A percentile compares a stretch with the other conserved stretches of the same genome.
These are phyloP conservation scores for Microtus montanus DNA, from an alignment of 2,113 vertebrate species.

Conservation along the genomic window DNA sequence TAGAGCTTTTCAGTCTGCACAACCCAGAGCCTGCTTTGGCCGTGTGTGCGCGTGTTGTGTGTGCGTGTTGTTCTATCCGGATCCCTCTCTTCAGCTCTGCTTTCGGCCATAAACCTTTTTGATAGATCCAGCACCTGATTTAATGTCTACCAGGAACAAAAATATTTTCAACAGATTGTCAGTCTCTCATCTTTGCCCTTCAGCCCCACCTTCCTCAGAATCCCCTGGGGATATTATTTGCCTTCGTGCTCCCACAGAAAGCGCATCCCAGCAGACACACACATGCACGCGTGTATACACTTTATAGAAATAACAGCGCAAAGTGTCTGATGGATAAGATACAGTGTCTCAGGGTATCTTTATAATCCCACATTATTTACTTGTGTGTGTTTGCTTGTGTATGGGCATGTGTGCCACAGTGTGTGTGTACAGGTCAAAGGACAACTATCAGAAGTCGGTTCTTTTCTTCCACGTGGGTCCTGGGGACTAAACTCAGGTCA, in stretches of 20 bases:
- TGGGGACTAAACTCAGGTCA: neutral
- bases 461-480: neutral
- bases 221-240: neutral
- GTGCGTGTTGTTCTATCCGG: neutral
- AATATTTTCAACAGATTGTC: neutral
- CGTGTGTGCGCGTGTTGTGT: neutral
- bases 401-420: neutral
- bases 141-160: conserved; percentile 43
- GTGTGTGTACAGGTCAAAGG: neutral
- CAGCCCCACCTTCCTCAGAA: neutral
- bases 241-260: neutral
- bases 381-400: neutral
- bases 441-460: neutral
- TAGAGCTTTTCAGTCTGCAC: neutral
- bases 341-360: neutral
- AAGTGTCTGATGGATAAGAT: conserved; percentile 23
- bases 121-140: conserved; percentile 3
- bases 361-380: neutral
- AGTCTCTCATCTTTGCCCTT: neutral
- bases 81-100: neutral
- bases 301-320: neutral
- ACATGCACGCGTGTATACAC: neutral
- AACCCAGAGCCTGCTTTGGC: neutral
- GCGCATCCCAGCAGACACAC: neutral
- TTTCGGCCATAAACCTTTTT: conserved; percentile 37